Percentiles rank a stretch among this genome's conserved stretches.
These are phyloP conservation scores for Conchocele bisecta DNA, from an alignment of 2,888 invertebrate genomes.

Conservation along the genomic window DNA sequence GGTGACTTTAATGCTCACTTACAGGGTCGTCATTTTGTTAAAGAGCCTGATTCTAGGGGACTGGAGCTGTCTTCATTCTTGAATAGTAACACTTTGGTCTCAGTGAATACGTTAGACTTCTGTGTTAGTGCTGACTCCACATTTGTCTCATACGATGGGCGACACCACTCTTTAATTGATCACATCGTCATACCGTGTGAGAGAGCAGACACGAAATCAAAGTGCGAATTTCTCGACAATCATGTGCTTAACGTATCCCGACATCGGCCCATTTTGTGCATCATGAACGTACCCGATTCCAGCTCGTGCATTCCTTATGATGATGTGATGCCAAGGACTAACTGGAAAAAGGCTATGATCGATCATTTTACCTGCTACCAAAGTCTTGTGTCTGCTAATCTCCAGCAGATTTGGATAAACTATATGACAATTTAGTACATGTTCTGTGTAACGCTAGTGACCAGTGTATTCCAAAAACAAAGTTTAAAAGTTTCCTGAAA, in stretches of 20 bases:
- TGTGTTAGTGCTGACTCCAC: not conserved
- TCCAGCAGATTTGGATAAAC: too few relatives aligned
- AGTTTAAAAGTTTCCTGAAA: conserved; percentile 7
- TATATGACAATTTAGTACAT: too few relatives aligned
- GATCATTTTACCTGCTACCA: too few relatives aligned
- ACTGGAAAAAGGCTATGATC: too few relatives aligned
- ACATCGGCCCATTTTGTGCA: not conserved
- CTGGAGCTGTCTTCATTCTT: not conserved
- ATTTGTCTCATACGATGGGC: conserved; percentile 11
- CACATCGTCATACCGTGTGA: conserved; percentile 7
- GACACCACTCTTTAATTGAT: conserved; percentile 10
- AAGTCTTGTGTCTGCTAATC: too few relatives aligned
- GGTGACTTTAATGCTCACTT: conserved; percentile 14
- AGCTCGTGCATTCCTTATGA: not conserved
- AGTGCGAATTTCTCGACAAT: conserved; percentile 12
- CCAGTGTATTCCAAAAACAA: not conserved
- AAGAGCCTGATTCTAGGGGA: not conserved
- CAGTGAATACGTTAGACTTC: not conserved
- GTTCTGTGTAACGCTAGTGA: too few relatives aligned
- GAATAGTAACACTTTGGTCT: not conserved
- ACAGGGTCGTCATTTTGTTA: not conserved
- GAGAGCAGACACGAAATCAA: not conserved
- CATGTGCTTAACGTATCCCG: conserved; percentile 13
- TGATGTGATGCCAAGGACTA: too few relatives aligned
- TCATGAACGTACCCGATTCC: not conserved